A percentile compares a stretch with the other conserved stretches of the same genome.
Conservation (phyloP, 2,797 vertebrate genomes). For the Catharus ustulatus region DNA sequence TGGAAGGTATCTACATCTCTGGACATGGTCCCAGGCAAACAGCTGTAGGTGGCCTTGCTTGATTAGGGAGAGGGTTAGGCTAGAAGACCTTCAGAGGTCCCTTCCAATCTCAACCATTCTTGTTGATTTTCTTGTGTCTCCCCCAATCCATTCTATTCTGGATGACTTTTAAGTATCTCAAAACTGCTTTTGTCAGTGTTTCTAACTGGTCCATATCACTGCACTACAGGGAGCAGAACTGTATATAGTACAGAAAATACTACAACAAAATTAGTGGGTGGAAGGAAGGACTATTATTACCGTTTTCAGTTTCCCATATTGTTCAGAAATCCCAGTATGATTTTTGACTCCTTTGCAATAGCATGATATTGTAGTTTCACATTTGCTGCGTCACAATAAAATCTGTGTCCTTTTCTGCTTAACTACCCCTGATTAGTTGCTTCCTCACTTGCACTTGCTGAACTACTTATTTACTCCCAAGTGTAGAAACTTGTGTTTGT, state of each 20-base stretch:
- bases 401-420: background rate
- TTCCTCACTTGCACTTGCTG: background rate
- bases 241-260: background rate
- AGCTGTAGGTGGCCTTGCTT: background rate
- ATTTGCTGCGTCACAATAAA: background rate
- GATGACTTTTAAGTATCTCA: background rate
- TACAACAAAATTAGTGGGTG: background rate
- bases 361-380: background rate
- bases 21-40: background rate
- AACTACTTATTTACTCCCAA: background rate
- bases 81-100: background rate
- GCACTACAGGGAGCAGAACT: background rate
- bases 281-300: background rate
- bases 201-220: background rate
- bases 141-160: background rate
- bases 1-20: background rate
- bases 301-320: background rate
- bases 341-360: background rate
- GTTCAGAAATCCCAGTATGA: background rate
- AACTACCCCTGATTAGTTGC: background rate
- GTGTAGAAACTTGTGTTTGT: background rate
- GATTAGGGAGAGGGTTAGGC: background rate
- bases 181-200: background rate
- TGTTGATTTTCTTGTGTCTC: background rate
- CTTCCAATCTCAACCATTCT: background rate